Percentiles rank a stretch among this genome's conserved stretches.
These are phyloP conservation scores for Oscheius sp. DNA, from an alignment of 2,888 invertebrate species.

Conservation along the genomic window DNA sequence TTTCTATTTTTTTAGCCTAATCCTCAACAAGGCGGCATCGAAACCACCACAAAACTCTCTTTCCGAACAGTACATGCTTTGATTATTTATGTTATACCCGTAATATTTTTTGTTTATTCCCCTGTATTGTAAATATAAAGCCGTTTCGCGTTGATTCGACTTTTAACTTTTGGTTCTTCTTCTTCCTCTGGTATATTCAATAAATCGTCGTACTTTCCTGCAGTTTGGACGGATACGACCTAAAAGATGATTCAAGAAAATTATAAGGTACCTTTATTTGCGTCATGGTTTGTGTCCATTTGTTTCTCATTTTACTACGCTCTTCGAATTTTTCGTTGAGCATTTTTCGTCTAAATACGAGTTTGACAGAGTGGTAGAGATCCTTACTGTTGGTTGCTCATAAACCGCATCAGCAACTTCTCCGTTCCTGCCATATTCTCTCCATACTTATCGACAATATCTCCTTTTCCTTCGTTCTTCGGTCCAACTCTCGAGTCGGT, in stretches of 20 bases:
- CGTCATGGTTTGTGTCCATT: slow-evolving; percentile 54
- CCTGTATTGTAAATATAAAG: slow-evolving; percentile 68
- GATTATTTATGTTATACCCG: not conserved
- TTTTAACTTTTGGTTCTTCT: slow-evolving; percentile 37
- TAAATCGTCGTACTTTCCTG: slow-evolving; percentile 41
- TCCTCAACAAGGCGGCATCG: not conserved
- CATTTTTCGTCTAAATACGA: slow-evolving; percentile 40
- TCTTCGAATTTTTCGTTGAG: slow-evolving; percentile 63
- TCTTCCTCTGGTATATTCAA: slow-evolving; percentile 47
- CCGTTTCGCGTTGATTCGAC: slow-evolving; percentile 45
- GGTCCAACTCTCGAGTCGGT: slow-evolving; percentile 15
- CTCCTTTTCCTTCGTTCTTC: slow-evolving; percentile 30
- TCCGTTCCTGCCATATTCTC: slow-evolving; percentile 53
- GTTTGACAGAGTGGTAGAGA: not conserved
- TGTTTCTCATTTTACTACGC: slow-evolving; percentile 58
- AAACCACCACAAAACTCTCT: not conserved
- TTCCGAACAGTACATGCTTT: not conserved
- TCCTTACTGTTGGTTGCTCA: slow-evolving; percentile 65
- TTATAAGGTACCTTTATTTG: slow-evolving; percentile 52
- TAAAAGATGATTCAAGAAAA: slow-evolving; percentile 13
- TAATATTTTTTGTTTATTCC: slow-evolving; percentile 36
- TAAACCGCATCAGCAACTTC: slow-evolving; percentile 59
- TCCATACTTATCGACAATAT: slow-evolving; percentile 40
- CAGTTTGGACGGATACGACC: slow-evolving; percentile 55
- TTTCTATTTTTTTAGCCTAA: not conserved